Base-by-base conservation (phyloP, 2,888 invertebrate species). In the Bombyx huttoni region DNA sequence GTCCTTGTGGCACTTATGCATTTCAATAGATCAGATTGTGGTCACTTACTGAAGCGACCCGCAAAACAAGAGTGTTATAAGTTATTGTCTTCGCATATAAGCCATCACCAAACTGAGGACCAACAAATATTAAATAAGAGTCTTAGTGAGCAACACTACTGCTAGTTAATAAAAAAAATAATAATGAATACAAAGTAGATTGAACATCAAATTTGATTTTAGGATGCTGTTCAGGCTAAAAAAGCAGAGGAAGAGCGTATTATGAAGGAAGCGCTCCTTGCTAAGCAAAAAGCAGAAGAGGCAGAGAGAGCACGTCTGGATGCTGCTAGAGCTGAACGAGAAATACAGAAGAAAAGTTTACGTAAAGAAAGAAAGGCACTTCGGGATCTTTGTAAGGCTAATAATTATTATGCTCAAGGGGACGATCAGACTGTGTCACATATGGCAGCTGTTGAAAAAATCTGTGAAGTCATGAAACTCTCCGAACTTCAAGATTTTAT, bases 391-490 rank as follows among this genome's bases (percentile, higher is more conserved):
- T 94, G 94, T 68, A 96, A 95, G 88, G 90, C 92, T 7, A 92
- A 93, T 62, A 93, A 96, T 75, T 98, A 96, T 73, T 98, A 93
- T 77, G 84, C 92, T 7, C 88, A 51, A 68, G 91, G 90, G 66
- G 93, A 94, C 13, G 90, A 92, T 33, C 94, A 96, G 74, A 90
- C 90, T 55, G 91, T 98, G 1, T 86, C 91, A 49, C 92, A 97
- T 69, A 95, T 98, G 94, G 94, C 96, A 47, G 95, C 95, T n/a
- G 91, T 97, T 3, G 98, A 99, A 72, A 95, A 94, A 77, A 91
- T 98, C 51, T 97, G 97, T 75, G 97, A 98, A 82, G 85, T 92
- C 53, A 90, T 96, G 63, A 92, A 91, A 68, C 77, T 92, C 3
- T 68, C 86, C 0, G 94, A 95, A 74, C 73, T 97, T 52, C 95